Evolutionary conservation across 2,113 vertebrate species (phyloP).

Genomic region (Brachypteracias leptosomus): DNA sequence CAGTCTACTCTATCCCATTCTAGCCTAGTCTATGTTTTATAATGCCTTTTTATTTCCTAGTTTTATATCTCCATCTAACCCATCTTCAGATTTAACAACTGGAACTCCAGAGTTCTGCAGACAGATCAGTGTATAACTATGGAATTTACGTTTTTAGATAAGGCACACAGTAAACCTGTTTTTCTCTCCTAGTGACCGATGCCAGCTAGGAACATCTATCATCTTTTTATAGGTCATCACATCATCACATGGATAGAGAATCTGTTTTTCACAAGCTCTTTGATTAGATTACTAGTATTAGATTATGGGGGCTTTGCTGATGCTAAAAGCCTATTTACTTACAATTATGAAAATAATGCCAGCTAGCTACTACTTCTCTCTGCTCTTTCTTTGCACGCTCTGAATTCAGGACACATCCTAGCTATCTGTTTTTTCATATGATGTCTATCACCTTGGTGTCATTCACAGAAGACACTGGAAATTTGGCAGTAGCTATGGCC

Average conservation of each 20-base stretch:
- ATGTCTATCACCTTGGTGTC: not conserved
- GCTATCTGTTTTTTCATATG: not conserved
- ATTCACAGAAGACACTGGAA: not conserved
- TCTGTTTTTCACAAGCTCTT: slow-evolving; percentile 56
- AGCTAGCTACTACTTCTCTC: not conserved
- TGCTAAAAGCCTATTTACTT: slow-evolving; percentile 60
- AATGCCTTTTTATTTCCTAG: not conserved
- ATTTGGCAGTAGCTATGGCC: not conserved
- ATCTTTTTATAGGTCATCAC: slow-evolving; percentile 58
- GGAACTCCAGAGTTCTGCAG: not conserved
- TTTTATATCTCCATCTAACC: not conserved
- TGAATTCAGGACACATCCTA: not conserved
- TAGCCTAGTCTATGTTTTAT: not conserved
- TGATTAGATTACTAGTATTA: slow-evolving; percentile 66
- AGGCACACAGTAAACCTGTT: not conserved
- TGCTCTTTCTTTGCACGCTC: not conserved
- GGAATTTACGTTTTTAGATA: slow-evolving; percentile 26
- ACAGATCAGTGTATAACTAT: not conserved
- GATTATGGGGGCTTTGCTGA: slow-evolving; percentile 59
- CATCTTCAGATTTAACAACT: not conserved
- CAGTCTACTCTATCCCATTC: not conserved
- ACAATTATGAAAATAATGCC: slow-evolving; percentile 52
- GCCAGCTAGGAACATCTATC: slow-evolving; percentile 28
- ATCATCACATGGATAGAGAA: slow-evolving; percentile 57
- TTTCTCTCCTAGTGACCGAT: not conserved